Conservation (phyloP, 1,140 invertebrate species). For the Trichogramma pretiosum region DNA sequence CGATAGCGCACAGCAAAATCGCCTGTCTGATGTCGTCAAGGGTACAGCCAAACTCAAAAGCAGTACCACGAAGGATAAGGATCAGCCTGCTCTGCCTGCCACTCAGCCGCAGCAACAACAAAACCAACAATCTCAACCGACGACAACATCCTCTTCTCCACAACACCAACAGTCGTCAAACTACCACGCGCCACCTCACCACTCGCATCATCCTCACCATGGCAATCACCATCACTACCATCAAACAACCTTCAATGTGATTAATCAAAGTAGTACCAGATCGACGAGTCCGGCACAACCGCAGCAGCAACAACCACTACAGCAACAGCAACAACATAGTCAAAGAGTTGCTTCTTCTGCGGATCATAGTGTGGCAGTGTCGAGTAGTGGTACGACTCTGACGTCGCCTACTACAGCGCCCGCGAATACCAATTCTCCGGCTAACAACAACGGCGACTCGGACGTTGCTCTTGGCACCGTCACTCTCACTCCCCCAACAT, state of each 20-base stretch:
- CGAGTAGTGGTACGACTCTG: too few relatives aligned
- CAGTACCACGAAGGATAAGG: conserved; percentile 42
- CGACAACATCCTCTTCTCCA: conserved; percentile 11
- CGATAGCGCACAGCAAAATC: conserved; percentile 41
- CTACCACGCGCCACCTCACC: conserved; percentile 15
- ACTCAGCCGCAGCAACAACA: conserved; percentile 27
- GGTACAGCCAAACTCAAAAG: conserved; percentile 56
- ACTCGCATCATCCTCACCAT: conserved; percentile 25
- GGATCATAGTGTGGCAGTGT: conserved; percentile 22
- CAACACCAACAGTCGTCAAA: conserved; percentile 15
- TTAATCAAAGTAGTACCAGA: conserved; percentile 1
- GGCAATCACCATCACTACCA: conserved; percentile 20
- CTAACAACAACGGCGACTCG: conserved; percentile 29
- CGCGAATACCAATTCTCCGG: not conserved
- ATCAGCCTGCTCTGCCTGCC: conserved; percentile 21
- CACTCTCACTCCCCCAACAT: conserved; percentile 51
- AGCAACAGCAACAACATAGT: conserved; percentile 22
- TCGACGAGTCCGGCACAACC: not conserved
- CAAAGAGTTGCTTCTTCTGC: conserved; percentile 20
- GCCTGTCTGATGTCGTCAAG: conserved; percentile 74
- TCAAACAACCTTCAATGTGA: too few relatives aligned
- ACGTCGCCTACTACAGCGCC: too few relatives aligned
- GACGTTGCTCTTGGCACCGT: conserved; percentile 43
- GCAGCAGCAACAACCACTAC: conserved; percentile 19
- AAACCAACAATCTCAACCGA: conserved; percentile 19